A percentile compares a stretch with the other conserved stretches of the same genome.
These are phyloP conservation scores for Rhinophrynus dorsalis DNA, from an alignment of 2,797 vertebrate genomes.

Conservation along the genomic window DNA sequence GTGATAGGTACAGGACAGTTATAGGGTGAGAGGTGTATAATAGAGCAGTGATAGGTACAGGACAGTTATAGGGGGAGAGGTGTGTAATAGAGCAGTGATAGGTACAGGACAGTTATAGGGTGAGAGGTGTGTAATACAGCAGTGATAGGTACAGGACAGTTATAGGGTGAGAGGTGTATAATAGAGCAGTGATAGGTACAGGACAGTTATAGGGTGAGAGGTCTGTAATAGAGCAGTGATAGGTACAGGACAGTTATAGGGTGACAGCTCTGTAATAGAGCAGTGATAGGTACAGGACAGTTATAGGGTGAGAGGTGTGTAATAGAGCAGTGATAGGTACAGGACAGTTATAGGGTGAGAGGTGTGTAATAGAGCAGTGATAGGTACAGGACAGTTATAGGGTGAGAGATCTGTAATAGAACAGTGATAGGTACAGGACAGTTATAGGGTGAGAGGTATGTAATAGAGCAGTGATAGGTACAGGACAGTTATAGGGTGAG, in stretches of 20 bases:
- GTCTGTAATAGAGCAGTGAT: not conserved
- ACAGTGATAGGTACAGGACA: conserved; percentile 19
- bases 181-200: not conserved
- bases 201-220: conserved; percentile 34
- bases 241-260: not conserved
- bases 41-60: not conserved
- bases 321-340: not conserved
- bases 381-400: conserved; percentile 19
- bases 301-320: not conserved
- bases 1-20: conserved; percentile 18
- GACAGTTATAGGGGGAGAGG: not conserved
- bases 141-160: not conserved
- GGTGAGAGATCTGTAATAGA: no score
- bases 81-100: conserved; percentile 26
- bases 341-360: not conserved
- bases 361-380: not conserved
- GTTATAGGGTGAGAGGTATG: not conserved
- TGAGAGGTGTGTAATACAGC: not conserved
- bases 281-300: not conserved
- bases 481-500: not conserved
- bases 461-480: not conserved
- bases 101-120: conserved; percentile 8
- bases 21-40: not conserved
- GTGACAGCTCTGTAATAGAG: not conserved
- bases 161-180: not conserved